Evolutionary conservation across 2,797 vertebrate species (phyloP), one percentile per base, ranked within the genome.

Genomic region (Ctenopoma multispine): DNA sequence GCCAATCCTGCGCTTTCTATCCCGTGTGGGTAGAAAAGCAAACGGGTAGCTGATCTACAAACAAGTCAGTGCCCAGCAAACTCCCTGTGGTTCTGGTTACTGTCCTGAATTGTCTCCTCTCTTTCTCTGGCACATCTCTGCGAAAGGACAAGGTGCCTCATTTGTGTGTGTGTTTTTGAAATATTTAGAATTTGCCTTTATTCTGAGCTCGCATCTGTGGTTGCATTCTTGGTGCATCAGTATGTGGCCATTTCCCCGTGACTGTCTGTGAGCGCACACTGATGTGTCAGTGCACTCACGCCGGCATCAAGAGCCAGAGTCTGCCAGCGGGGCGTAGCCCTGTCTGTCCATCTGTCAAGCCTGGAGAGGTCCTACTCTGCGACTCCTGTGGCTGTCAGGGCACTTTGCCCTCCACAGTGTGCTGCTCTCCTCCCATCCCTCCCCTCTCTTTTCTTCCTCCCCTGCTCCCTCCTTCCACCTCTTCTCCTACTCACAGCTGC

Each of bases 401-500:
- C 82, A 84, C 77, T 83, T 72, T 85, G 77, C 83, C 86, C 83
- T 85, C 89, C 79, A 75, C 83, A 83, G 68, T 65, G 82, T 79
- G 69, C 57, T 78, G 63, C 84, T 84, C 76, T 72, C 79, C 46
- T 79, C 82, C 65, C 76, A 56, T 77, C 64, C 65, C 47, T 63
- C 75, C 20, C 57, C 31, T 44, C 65, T 38, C 38, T 48, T 55
- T 13, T 50, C 60, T 21, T 58, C 61, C 41, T 55, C 49, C 53
- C 46, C 55, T 20, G 20, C 31, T 40, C 46, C 8, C 56, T 63
- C 57, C 66, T 51, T 56, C 70, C 57, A 59, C 66, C 61, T 64
- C 82, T 78, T 75, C 83, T 86, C 83, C 78, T 89, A 83, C 79
- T 77, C 82, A 89, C 91, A 91, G 89, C 90, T 92, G 89, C 91